Percentiles rank a stretch among this genome's conserved stretches.
phyloP scores from a whole-genome alignment of 1,140 invertebrate genomes.

The Nasonia giraulti region DNA sequence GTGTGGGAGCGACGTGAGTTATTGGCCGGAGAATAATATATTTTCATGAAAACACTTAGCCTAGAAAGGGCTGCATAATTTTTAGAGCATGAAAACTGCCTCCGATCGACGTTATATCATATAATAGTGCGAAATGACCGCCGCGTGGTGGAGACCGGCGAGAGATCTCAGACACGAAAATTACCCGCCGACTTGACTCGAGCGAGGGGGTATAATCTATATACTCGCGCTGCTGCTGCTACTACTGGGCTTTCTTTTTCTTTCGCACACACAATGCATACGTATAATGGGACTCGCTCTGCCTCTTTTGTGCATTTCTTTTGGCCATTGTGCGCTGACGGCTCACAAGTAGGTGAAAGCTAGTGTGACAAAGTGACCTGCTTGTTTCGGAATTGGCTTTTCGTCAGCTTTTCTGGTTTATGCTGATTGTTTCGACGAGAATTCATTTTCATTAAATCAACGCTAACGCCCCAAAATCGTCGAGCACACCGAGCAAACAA shows the following conservation, averaged over 20 bases:
- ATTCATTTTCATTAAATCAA: not conserved
- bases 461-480: not conserved
- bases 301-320: too few species aligned
- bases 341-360: too few species aligned
- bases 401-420: too few species aligned
- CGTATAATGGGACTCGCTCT: too few species aligned
- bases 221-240: too few species aligned
- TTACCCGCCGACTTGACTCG: not conserved
- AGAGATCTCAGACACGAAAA: conserved; percentile 15
- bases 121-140: conserved; percentile 5
- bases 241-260: not conserved
- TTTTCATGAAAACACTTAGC: conserved; percentile 12
- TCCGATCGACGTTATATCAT: conserved; percentile 19
- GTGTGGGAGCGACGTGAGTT: too few species aligned
- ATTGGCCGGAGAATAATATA: not conserved
- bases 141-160: too few species aligned
- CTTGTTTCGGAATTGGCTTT: too few species aligned
- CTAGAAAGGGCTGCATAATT: conserved; percentile 21
- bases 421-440: too few species aligned
- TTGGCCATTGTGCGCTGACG: too few species aligned
- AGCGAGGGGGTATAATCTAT: not conserved
- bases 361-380: too few species aligned
- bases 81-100: conserved; percentile 18
- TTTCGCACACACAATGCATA: not conserved
- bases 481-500: not conserved